A percentile compares a stretch with the other conserved stretches of the same genome.
These are phyloP conservation scores for Poecile montanus DNA, from an alignment of 2,797 vertebrate genomes.

Conservation along the genomic window DNA sequence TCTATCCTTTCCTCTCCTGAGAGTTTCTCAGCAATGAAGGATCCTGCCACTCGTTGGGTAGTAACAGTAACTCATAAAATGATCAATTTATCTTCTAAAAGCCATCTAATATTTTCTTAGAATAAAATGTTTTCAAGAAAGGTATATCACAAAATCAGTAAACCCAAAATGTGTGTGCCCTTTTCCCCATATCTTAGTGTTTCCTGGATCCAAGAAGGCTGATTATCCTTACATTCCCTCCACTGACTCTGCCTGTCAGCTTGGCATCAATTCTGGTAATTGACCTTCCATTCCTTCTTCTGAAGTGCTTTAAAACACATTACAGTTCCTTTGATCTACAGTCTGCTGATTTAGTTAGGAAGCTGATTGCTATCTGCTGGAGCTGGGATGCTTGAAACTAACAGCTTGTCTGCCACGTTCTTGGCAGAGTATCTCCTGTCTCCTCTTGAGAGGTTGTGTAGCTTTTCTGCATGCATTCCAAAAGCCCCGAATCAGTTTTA, in stretches of 20 bases:
- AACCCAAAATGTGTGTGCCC: background rate
- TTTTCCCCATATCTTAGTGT: background rate
- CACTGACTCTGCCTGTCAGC: background rate
- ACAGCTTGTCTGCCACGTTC: background rate
- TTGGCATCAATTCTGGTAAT: background rate
- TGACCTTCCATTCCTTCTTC: background rate
- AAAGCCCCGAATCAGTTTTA: background rate
- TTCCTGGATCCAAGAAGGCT: background rate
- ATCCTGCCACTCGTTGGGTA: background rate
- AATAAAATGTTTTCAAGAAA: background rate
- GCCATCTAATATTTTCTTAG: background rate
- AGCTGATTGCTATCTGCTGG: background rate
- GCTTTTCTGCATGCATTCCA: background rate
- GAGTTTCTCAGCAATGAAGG: background rate
- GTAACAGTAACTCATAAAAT: background rate
- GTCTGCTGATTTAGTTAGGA: background rate
- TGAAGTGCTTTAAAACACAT: background rate
- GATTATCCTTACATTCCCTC: background rate
- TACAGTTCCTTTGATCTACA: background rate
- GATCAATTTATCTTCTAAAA: background rate
- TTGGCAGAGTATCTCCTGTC: background rate
- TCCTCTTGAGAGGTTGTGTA: background rate
- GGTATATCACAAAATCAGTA: background rate
- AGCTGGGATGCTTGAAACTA: background rate
- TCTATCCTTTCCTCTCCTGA: background rate